A percentile compares a stretch with the other conserved stretches of the same genome.
Conservation (phyloP, 1,140 invertebrate species). For the Agrypnia vestita region DNA sequence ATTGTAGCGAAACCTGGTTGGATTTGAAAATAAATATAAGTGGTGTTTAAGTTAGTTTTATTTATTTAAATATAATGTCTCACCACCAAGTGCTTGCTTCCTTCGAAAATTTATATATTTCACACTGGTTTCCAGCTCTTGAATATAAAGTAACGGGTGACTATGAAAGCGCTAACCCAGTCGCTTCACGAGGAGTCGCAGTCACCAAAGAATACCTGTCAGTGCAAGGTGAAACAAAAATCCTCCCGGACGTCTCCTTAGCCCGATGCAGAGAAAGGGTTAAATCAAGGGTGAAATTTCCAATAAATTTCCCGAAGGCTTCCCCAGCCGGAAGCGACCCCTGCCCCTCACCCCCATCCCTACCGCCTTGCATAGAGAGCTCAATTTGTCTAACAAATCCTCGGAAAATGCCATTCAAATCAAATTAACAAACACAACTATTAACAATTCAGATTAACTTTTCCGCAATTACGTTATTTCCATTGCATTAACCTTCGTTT, state of each 20-base stretch:
- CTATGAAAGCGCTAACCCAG: not conserved
- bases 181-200: not conserved
- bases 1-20: no score
- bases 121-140: no score
- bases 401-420: conserved; percentile 21
- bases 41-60: no score
- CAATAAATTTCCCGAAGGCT: conserved; percentile 58
- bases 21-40: no score
- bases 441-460: not conserved
- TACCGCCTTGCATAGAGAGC: conserved; percentile 4
- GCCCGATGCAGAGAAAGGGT: conserved; percentile 42
- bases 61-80: no score
- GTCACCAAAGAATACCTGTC: conserved; percentile 34
- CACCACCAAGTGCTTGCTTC: no score
- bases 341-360: not conserved
- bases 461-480: not conserved
- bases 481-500: no score
- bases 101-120: no score
- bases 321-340: conserved; percentile 42
- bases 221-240: conserved; percentile 31
- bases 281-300: conserved; percentile 59
- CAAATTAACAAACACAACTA: conserved; percentile 13
- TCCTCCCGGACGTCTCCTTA: conserved; percentile 16
- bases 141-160: no score
- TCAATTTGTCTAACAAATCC: conserved; percentile 41